A percentile compares a stretch with the other conserved stretches of the same genome.
These are phyloP conservation scores for Lissocephala sabroskyi DNA, from an alignment of 2,888 invertebrate species.

Conservation along the genomic window DNA sequence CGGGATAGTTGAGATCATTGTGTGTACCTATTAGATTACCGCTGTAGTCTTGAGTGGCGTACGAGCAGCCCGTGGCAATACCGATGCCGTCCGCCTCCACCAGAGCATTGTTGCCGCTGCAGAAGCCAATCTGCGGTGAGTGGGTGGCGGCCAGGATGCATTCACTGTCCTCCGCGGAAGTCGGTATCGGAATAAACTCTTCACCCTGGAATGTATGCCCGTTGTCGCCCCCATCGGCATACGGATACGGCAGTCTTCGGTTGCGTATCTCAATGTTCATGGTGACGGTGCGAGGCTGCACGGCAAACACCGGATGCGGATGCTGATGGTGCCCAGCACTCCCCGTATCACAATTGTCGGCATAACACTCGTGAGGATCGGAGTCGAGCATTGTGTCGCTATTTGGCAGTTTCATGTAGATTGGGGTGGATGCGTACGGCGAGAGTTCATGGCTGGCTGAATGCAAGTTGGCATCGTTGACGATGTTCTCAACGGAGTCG, in stretches of 20 bases:
- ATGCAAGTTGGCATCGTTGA: constrained; percentile 70
- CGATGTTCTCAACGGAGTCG: constrained; percentile 64
- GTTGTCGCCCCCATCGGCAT: constrained; percentile 19
- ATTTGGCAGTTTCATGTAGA: constrained; percentile 9
- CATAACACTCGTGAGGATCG: constrained; percentile 41
- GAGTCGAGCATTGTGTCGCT: constrained; percentile 1
- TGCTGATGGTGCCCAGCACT: constrained; percentile 28
- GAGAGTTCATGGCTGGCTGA: constrained; percentile 64
- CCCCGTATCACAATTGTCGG: constrained; percentile 39
- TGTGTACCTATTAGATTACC: constrained; percentile 43
- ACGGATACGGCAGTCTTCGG: constrained; percentile 36
- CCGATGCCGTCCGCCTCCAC: constrained; percentile 36
- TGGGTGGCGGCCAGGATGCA: constrained; percentile 54
- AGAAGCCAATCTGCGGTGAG: constrained; percentile 54
- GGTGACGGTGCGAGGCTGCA: constrained; percentile 61
- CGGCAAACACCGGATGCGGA: constrained; percentile 23
- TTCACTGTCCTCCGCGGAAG: constrained; percentile 59
- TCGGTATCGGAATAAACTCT: constrained; percentile 52
- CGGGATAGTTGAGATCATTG: constrained; percentile 62
- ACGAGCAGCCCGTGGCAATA: constrained; percentile 37
- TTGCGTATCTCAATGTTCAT: constrained; percentile 69
- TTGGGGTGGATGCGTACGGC: constrained; percentile 27
- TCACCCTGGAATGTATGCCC: constrained; percentile 59
- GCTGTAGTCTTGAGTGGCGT: constrained; percentile 39
- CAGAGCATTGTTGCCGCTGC: constrained; percentile 28